Evolutionary conservation across 2,888 invertebrate species (phyloP), one percentile per base, ranked within the genome.

Genomic region (Leptogaster cylindrica): DNA sequence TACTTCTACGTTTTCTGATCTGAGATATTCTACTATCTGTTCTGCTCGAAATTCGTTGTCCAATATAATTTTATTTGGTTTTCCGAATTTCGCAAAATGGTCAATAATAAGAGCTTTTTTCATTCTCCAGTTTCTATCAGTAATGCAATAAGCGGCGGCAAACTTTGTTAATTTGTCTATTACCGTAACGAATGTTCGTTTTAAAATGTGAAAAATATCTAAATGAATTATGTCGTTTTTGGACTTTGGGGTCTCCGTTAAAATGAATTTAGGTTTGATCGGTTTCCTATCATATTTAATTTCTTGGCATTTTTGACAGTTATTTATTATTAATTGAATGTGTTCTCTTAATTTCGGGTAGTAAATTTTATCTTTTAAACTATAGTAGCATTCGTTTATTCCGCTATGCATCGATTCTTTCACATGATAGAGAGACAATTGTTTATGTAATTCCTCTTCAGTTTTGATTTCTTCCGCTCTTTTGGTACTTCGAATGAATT

Each of bases 91-190:
- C 10, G 66, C 61, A 27, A 71, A 70, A 23, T 68, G 55, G 27
- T 63, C 63, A 28, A 63, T 65, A 51, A 69, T 3, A 12, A 66
- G 65, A 39, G 44, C 20, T 36, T 48, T 66, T 14, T 70, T 68
- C 10, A 25, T 58, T 39, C 48, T 68, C 71, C 70, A 71, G 55
- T 70, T 69, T 28, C 66, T 69, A 16, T 68, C 70, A 1, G 31
- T 69, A 14, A 71, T 70, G 25, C n/a, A 4, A 36, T 70, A 71
- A 7, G 50, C 68, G 58, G 46, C 69, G 44, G 68, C 70, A 46
- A 70, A 71, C 58, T 70, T 70, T 8, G 67, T 67, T 28, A 68
- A 23, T 66, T 70, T 68, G 48, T 70, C 68, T 1, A 70, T 68
- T 28, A 65, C 68, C 1, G 68, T 70, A 36, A 71, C 63, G 39